Evolutionary conservation across 2,888 invertebrate genomes (phyloP), one percentile per base, ranked within the genome.

Genomic region (Amphipoea lucens): DNA sequence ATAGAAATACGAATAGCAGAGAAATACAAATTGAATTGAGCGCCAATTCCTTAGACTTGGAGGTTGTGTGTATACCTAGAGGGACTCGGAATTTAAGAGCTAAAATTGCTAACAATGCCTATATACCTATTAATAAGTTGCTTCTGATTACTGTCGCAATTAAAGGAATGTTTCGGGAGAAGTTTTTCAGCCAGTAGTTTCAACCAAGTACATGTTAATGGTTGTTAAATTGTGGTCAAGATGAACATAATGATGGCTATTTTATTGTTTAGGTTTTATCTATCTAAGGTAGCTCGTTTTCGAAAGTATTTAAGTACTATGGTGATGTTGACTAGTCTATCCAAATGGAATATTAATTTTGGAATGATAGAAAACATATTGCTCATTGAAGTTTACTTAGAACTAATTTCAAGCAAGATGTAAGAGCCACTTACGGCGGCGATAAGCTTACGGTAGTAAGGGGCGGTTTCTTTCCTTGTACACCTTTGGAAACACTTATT

Each of bases 11-110:
- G 78, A 79, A 77, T 63, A 78, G 82, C 68, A 78, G 70, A 68
- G 82, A 87, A 87, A 82, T 85, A 86, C 75, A 82, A 77, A 87
- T 87, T 80, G 83, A 77, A 88, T 88, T 83, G 74, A 82, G 72
- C 76, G 71, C 71, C 75, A 75, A 73, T 83, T 83, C 74, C 62
- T 74, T 74, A 74, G 62, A 67, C 20, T 66, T 66, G 51, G 42
- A 54, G n/a, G 23, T 54, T 36, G 70, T 76, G 57, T 71, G 51
- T 65, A 36, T 75, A 57, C 23, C 7, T 70, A 29, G 40, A 73
- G 69, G 9, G 73, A 63, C 65, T 72, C 4, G 29, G 36, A 57
- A 67, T 69, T 77, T 74, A 66, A 78, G 62, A 78, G 66, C 29
- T 76, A 48, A 68, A 60, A 51, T 29, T 82, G 23, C 5, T 62